Evolutionary conservation across 1,140 invertebrate species (phyloP).

Genomic region (Sycophila sp.): DNA sequence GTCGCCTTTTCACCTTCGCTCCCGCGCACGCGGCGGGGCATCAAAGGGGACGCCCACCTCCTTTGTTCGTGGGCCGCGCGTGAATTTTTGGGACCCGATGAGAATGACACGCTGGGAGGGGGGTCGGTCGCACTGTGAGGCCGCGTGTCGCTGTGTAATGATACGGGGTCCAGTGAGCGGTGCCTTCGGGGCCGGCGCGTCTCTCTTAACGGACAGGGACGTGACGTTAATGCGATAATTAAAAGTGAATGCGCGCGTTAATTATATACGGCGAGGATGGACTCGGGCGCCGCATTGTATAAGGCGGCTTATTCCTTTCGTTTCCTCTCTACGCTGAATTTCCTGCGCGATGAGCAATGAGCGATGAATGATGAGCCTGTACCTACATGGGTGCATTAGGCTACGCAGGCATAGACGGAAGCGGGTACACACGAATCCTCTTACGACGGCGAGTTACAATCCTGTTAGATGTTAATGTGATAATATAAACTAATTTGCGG

Average conservation of each 20-base stretch:
- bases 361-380: too few species aligned
- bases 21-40: neutral
- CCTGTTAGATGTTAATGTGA: too few species aligned
- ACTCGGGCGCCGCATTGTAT: too few species aligned
- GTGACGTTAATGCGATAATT: slow-evolving; percentile 2
- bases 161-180: neutral
- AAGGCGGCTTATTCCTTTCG: neutral
- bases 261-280: neutral
- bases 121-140: neutral
- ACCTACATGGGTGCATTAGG: too few species aligned
- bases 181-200: neutral
- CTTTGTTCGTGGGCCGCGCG: neutral
- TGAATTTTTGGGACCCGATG: neutral
- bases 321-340: too few species aligned
- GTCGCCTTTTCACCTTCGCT: slow-evolving; percentile 6
- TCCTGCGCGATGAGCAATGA: too few species aligned
- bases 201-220: too few species aligned
- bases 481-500: too few species aligned
- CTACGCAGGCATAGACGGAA: too few species aligned
- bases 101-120: slow-evolving; percentile 4
- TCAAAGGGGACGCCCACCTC: slow-evolving; percentile 13
- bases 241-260: slow-evolving; percentile 2
- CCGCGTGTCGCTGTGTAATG: neutral
- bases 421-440: too few species aligned
- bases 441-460: too few species aligned